phyloP scores from a whole-genome alignment of 2,797 vertebrate species.

The Coregonus sp. region DNA sequence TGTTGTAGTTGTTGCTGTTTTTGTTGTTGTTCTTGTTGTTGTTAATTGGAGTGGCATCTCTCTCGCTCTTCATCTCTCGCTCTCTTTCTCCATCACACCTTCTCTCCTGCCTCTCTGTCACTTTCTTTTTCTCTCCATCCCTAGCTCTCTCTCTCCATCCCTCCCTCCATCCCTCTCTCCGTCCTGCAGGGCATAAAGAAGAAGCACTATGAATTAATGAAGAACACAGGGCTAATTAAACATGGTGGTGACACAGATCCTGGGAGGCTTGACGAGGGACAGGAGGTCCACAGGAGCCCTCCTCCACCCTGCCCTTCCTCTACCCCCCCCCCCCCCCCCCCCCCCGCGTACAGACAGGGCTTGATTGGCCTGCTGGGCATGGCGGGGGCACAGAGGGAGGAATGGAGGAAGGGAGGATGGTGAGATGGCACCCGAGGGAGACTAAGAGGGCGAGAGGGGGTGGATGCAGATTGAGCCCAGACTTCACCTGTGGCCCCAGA shows the following conservation, averaged over 20 bases:
- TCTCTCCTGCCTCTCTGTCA: too few relatives aligned
- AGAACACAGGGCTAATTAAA: constrained; percentile 92
- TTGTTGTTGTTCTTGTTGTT: neutral
- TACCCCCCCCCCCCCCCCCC: constrained; percentile 54
- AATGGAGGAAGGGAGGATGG: constrained; percentile 13
- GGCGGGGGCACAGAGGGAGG: constrained; percentile 51
- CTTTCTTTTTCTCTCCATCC: too few relatives aligned
- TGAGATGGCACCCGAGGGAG: constrained; percentile 58
- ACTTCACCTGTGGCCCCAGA: constrained; percentile 90
- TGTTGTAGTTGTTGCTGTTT: too few relatives aligned
- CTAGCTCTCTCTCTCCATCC: too few relatives aligned
- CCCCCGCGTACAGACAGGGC: constrained; percentile 78
- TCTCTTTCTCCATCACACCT: too few relatives aligned
- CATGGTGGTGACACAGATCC: constrained; percentile 80
- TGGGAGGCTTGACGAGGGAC: constrained; percentile 86
- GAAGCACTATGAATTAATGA: constrained; percentile 93
- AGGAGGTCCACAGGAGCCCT: constrained; percentile 68
- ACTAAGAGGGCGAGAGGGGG: constrained; percentile 48
- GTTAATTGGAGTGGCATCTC: constrained; percentile 46
- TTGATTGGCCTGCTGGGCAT: constrained; percentile 94
- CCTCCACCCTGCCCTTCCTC: constrained; percentile 45
- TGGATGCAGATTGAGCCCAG: constrained; percentile 75
- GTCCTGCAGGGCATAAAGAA: constrained; percentile 82
- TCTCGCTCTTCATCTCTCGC: neutral
- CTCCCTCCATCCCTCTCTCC: constrained; percentile 30